Base-by-base conservation (phyloP, 2,797 vertebrate species). In the Poeciliopsis turneri region DNA sequence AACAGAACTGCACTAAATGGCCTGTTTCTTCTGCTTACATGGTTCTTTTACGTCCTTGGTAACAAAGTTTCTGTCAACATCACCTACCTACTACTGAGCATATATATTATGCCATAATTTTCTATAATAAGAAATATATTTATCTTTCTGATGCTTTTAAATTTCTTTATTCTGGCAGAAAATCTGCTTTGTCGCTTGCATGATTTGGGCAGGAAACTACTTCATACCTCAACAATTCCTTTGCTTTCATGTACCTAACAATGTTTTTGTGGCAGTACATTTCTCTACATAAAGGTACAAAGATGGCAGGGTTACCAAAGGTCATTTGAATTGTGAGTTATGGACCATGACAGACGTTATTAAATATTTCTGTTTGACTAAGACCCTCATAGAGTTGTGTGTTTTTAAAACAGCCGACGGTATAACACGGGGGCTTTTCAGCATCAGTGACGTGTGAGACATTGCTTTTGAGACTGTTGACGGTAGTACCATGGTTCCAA, bases 361-460 rank as follows among this genome's bases (percentile, higher is more conserved):
- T 86, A 90, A 91, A 92, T 86, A 87, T 92, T 84, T 89, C 85
- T 90, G 83, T 93, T 91, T 81, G 85, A 90, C 85, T 86, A 57
- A 85, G 85, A 89, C 86, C 88, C 85, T 82, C 81, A 89, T 80
- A 43, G 81, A 86, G 33, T 79, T 84, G 81, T 84, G 76, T 85
- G 82, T 88, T 91, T 88, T 84, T 90, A 55, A 85, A 90, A 87
- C 81, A 85, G 53, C 80, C 82, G 75, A 46, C 75, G 28, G 81
- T 76, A 87, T 80, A 83, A 89, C 85, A 84, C 76, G 45, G 64
- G 72, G 74, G 61, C 82, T 85, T 93, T 93, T 93, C 82, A 85
- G 82, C 83, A 82, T 49, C 86, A 84, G 79, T 80, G 78, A 74
- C 86, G 87, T 88, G 90, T 93, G 88, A 92, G 88, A 76, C 84